Conservation (phyloP, 2,113 vertebrate genomes). For the Todiramphus saurophagus region DNA sequence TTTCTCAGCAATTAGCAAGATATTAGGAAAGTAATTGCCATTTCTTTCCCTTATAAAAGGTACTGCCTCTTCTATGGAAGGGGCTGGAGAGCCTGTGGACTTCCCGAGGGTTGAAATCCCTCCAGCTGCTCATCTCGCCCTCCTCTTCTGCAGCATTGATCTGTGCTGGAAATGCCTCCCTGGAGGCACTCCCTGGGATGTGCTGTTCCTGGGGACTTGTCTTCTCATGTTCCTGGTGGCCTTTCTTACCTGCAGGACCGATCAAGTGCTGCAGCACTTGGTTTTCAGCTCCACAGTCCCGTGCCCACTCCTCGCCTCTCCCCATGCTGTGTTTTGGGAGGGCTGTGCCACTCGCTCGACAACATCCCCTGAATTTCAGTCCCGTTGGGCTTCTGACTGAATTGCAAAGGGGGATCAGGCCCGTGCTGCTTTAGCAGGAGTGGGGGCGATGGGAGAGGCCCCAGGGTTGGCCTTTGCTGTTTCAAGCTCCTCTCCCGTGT, state of each 20-base stretch:
- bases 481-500: not conserved
- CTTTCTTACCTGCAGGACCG: not conserved
- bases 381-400: not conserved
- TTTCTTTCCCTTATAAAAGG: not conserved
- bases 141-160: too few relatives aligned
- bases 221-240: not conserved
- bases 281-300: not conserved
- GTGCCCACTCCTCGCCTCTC: fast-evolving
- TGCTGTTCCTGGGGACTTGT: not conserved
- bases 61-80: not conserved
- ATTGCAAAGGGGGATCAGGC: not conserved
- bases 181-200: not conserved
- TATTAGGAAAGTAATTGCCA: not conserved
- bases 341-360: fast-evolving
- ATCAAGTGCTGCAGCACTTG: not conserved
- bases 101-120: not conserved
- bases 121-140: fast-evolving
- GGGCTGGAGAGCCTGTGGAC: not conserved
- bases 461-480: not conserved
- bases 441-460: not conserved
- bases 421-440: not conserved
- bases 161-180: not conserved
- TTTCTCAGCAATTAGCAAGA: not conserved
- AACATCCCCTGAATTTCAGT: not conserved
- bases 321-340: not conserved